Conservation (phyloP, 1,140 invertebrate species). For the Hyles euphorbiae region DNA sequence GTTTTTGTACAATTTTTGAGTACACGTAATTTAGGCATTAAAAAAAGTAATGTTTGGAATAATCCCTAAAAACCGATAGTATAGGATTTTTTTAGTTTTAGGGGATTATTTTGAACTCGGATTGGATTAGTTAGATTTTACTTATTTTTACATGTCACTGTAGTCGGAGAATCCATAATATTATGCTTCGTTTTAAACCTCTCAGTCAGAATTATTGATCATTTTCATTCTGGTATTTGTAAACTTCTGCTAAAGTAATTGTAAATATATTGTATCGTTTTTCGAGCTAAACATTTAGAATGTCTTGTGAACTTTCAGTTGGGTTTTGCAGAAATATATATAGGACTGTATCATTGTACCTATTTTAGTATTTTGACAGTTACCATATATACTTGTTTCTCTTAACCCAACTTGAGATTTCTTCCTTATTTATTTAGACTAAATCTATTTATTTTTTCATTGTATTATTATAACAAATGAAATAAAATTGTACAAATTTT, state of each 20-base stretch:
- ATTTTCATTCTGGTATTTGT: background rate
- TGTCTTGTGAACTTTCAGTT: conserved; percentile 67
- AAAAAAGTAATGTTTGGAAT: conserved; percentile 51
- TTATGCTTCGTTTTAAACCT: no score
- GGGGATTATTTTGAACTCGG: conserved; percentile 64
- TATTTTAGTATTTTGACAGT: background rate
- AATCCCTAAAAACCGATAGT: conserved; percentile 49
- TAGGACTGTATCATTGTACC: conserved; percentile 1
- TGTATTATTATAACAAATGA: conserved; percentile 50
- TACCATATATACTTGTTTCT: conserved; percentile 34
- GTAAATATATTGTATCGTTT: conserved; percentile 53
- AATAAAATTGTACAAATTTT: conserved; percentile 70
- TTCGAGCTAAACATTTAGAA: conserved; percentile 40
- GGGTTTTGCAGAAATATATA: conserved; percentile 62
- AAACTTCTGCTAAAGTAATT: conserved; percentile 21
- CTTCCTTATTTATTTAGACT: conserved; percentile 64
- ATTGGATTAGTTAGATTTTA: conserved; percentile 11
- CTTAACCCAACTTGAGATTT: conserved; percentile 74
- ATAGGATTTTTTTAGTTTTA: conserved; percentile 34
- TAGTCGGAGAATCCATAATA: background rate
- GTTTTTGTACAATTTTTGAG: conserved; percentile 40
- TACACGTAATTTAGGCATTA: conserved; percentile 22
- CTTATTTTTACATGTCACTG: conserved; percentile 5
- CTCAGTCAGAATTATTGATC: no score
- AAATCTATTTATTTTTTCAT: conserved; percentile 65